Conservation (phyloP, 2,797 vertebrate genomes). For the Echeneis naucrates region DNA sequence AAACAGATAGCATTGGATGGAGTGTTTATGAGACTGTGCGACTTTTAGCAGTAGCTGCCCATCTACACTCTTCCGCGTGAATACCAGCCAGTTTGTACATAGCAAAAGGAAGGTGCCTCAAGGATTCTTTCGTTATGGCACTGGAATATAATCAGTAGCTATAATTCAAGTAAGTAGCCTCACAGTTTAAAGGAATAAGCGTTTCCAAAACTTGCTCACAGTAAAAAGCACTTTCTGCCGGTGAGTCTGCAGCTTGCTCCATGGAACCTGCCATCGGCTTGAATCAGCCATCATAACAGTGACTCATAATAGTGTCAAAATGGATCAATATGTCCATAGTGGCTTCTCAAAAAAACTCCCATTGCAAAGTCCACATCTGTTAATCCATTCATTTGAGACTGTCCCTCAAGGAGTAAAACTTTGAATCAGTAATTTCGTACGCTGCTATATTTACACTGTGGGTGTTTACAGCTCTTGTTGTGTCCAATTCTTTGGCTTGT, state of each 20-base stretch:
- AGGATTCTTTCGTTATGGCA: slow-evolving; percentile 16
- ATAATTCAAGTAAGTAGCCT: slow-evolving; percentile 19
- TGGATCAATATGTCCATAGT: background rate
- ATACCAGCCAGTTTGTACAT: slow-evolving; percentile 17
- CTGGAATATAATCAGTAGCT: background rate
- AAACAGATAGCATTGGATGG: slow-evolving; percentile 11
- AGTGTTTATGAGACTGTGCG: slow-evolving; percentile 50
- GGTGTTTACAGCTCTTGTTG: no score
- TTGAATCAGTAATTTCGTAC: background rate
- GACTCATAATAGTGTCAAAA: background rate
- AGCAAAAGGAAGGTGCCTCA: slow-evolving; percentile 17
- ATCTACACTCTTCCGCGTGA: slow-evolving; percentile 41
- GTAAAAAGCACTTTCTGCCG: background rate
- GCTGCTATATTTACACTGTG: no score
- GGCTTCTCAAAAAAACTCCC: background rate
- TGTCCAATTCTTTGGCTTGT: no score
- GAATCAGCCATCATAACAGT: slow-evolving; percentile 1
- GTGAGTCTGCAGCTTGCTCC: background rate
- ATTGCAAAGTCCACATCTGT: background rate
- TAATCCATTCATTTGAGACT: background rate
- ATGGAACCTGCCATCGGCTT: background rate
- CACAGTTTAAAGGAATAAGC: background rate
- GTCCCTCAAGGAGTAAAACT: background rate
- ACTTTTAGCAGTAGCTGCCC: slow-evolving; percentile 23
- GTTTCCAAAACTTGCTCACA: background rate